A percentile compares a stretch with the other conserved stretches of the same genome.
Conservation (phyloP, 2,797 vertebrate genomes). For the Cossypha niveicapilla region DNA sequence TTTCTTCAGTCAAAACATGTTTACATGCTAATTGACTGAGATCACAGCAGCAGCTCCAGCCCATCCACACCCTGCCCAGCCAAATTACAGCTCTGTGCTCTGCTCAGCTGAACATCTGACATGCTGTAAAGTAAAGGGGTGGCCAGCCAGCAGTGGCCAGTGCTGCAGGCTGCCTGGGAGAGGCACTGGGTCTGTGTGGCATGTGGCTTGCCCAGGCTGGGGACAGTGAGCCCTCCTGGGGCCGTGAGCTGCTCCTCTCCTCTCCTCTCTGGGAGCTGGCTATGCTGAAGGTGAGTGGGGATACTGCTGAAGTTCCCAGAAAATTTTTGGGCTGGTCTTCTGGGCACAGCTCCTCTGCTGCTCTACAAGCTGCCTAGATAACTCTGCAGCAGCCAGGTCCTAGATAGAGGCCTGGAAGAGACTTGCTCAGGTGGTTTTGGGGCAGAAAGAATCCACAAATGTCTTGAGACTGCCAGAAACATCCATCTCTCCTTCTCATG, state of each 20-base stretch:
- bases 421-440: background rate
- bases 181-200: rapidly evolving
- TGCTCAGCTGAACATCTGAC: background rate
- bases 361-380: background rate
- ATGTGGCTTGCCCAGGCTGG: background rate
- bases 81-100: background rate
- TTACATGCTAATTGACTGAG: conserved; percentile 16
- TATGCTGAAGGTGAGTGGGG: background rate
- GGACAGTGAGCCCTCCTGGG: rapidly evolving
- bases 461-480: background rate
- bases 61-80: background rate
- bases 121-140: background rate
- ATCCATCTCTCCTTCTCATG: background rate
- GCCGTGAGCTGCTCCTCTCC: background rate
- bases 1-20: conserved; percentile 32
- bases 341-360: background rate
- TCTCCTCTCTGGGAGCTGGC: background rate
- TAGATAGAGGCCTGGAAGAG: background rate
- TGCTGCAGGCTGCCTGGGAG: background rate
- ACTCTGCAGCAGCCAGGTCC: background rate
- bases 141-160: background rate
- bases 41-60: background rate
- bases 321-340: background rate
- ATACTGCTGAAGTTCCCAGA: background rate
- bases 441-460: background rate